These are phyloP conservation scores for Clivina fossor DNA, from an alignment of 2,888 invertebrate species.

Conservation along the genomic window DNA sequence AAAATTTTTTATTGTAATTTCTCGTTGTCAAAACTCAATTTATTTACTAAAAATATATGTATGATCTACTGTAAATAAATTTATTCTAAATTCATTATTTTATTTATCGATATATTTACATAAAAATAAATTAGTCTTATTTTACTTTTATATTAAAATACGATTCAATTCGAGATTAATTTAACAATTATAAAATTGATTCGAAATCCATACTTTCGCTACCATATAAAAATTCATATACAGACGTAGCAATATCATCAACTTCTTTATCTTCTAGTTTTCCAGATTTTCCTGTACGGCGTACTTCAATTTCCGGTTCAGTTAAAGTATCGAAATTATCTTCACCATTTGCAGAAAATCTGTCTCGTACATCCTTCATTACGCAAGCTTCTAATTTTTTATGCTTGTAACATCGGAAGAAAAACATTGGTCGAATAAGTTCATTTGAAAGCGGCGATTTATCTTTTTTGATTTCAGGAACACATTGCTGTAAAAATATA, in stretches of 20 bases:
- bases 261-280: slow-evolving; percentile 56
- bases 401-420: slow-evolving; percentile 74
- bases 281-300: slow-evolving; percentile 57
- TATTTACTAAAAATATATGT: neutral
- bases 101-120: too few relatives aligned
- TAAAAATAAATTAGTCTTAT: too few relatives aligned
- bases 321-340: slow-evolving; percentile 60
- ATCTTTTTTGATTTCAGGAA: slow-evolving; percentile 66
- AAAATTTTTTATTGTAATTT: slow-evolving; percentile 39
- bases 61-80: too few relatives aligned
- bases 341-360: slow-evolving; percentile 56
- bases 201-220: slow-evolving; percentile 62
- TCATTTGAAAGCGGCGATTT: slow-evolving; percentile 65
- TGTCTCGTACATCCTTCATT: slow-evolving; percentile 70
- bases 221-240: slow-evolving; percentile 66
- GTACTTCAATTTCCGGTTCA: slow-evolving; percentile 54
- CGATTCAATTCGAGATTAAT: slow-evolving; percentile 7
- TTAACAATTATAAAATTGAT: slow-evolving; percentile 45
- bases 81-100: too few relatives aligned
- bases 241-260: slow-evolving; percentile 61
- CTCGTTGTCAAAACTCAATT: slow-evolving; percentile 50
- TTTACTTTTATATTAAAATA: neutral
- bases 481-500: slow-evolving; percentile 62
- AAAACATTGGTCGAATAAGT: slow-evolving; percentile 68
- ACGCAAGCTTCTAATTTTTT: slow-evolving; percentile 72